phyloP scores from a whole-genome alignment of 2,113 vertebrate genomes.

The Cynoglossus semilaevis region DNA sequence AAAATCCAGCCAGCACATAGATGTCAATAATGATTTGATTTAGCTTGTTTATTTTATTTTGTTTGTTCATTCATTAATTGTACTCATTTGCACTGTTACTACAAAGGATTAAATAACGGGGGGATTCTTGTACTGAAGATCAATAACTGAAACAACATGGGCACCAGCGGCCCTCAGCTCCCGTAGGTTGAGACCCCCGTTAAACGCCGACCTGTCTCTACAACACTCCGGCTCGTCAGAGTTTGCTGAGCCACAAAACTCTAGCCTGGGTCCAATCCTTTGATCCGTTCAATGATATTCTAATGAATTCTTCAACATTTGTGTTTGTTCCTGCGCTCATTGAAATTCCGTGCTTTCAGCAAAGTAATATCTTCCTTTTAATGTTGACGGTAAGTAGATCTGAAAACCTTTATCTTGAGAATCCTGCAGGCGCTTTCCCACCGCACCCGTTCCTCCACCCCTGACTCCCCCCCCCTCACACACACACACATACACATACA shows the following conservation, averaged over 20 bases:
- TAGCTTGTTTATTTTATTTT: too few species aligned
- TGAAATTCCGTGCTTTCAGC: conserved; percentile 68
- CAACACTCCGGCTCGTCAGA: neutral
- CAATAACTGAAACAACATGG: too few species aligned
- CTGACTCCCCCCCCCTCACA: neutral
- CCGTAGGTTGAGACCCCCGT: too few species aligned
- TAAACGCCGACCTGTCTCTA: neutral
- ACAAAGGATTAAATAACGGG: too few species aligned
- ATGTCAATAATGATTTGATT: too few species aligned
- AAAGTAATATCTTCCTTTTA: conserved; percentile 66
- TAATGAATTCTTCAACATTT: conserved; percentile 62
- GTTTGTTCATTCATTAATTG: too few species aligned
- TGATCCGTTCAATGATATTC: conserved; percentile 68
- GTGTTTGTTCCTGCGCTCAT: conserved; percentile 56
- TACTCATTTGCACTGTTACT: too few species aligned
- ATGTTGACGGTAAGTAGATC: conserved; percentile 55
- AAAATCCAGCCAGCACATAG: too few species aligned
- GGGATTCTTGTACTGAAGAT: too few species aligned
- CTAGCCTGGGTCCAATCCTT: conserved; percentile 42
- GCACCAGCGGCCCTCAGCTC: too few species aligned
- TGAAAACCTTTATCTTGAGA: conserved; percentile 39
- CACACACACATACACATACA: conserved; percentile 1
- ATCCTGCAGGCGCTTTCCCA: conserved; percentile 33
- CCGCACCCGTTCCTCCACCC: neutral
- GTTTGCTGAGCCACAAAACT: conserved; percentile 11